phyloP scores from a whole-genome alignment of 2,113 vertebrate genomes.

The Sula dactylatra region DNA sequence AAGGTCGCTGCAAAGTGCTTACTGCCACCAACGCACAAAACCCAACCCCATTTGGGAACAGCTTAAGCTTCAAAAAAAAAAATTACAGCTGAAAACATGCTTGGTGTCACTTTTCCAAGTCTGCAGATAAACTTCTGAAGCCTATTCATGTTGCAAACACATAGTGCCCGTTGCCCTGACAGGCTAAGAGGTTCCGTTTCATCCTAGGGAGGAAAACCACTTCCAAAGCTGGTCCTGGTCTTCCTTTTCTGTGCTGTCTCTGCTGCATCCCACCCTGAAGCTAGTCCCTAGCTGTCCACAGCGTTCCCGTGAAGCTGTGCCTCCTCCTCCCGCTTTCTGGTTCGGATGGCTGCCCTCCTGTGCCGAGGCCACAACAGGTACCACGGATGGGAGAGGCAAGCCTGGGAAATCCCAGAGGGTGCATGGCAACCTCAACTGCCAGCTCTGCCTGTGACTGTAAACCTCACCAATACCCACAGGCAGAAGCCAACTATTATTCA shows the following conservation, averaged over 20 bases:
- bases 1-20: neutral
- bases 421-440: neutral
- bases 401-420: neutral
- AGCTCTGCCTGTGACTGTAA: too few relatives aligned
- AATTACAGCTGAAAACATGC: neutral
- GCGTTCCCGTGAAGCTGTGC: fast-evolving
- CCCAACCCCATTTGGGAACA: neutral
- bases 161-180: neutral
- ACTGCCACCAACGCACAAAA: neutral
- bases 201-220: neutral
- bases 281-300: neutral
- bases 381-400: neutral
- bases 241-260: neutral
- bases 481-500: neutral
- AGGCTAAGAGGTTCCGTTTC: too few relatives aligned
- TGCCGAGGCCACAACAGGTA: neutral
- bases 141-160: fast-evolving
- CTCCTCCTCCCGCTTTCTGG: neutral
- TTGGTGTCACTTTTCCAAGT: too few relatives aligned
- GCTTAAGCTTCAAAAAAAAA: neutral
- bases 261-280: neutral
- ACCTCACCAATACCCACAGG: fast-evolving
- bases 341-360: fast-evolving
- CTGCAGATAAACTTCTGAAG: neutral
- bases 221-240: neutral